Base-by-base conservation (phyloP, 2,797 vertebrate genomes). In the Microctenopoma lineatum region DNA sequence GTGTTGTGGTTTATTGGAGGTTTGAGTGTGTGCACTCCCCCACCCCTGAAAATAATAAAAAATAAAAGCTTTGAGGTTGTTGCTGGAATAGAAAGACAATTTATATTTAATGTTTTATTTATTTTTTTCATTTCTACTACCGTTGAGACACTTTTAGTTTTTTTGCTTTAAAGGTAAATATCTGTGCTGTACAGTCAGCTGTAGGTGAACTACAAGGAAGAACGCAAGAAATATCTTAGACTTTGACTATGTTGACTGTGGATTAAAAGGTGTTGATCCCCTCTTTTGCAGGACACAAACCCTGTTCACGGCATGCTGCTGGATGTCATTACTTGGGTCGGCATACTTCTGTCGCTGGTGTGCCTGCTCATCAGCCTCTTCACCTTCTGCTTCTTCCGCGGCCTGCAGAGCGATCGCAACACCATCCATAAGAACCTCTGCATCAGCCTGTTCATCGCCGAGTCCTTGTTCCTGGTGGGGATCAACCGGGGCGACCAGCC, bases 371-470 rank as follows among this genome's bases (percentile, higher is more conserved):
- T 99, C 90, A 98, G 97, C 94, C 96, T 99, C 95, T 99, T 99
- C 95, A 99, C 98, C 71, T 99, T 99, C 93, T 98, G 97, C 94
- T 98, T 98, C 93, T 99, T 99, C 94, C 96, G 96, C 0, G 97
- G 97, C 27, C 96, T 99, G 51, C 98, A 98, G 92, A 98, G 97
- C 0, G 97, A 99, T 72, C 95, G 98, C 15, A 99, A 99, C 91
- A 99, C 98, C 2, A 99, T 99, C 90, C 98, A 99, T 81, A 99
- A 99, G 93, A 99, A 99, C 86, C 92, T 99, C 64, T 99, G 98
- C 83, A 94, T 98, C 88, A 97, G 97, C 79, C 94, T 99, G 32
- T 99, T 99, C 11, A 95, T 99, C 71, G 98, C 98, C 0, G 98
- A 99, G 87, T 94, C 97, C 4, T 96, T 99, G 59, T 99, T 99